Conservation (phyloP, 1,140 invertebrate species). For the Mycetomoellerius zeteki region DNA sequence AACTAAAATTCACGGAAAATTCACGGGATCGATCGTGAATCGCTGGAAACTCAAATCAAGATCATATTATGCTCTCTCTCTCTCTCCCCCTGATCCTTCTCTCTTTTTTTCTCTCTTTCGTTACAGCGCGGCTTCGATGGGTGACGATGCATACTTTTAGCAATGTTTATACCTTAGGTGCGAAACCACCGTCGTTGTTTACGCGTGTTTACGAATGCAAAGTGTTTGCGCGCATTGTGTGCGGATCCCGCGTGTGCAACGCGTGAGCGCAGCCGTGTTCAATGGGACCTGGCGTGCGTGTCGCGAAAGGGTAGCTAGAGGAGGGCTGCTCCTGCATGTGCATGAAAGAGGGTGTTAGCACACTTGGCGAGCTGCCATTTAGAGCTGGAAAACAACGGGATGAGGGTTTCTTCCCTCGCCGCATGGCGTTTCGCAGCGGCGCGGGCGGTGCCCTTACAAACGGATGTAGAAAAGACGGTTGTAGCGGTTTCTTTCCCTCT, state of each 20-base stretch:
- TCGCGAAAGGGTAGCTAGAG: conserved; percentile 70
- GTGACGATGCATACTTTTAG: conserved; percentile 34
- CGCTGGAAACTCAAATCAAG: background rate
- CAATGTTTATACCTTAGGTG: conserved; percentile 79
- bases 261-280: conserved; percentile 80
- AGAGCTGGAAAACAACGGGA: conserved; percentile 78
- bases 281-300: conserved; percentile 82
- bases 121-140: background rate
- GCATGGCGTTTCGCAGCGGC: conserved; percentile 50
- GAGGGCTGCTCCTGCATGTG: conserved; percentile 78
- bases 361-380: conserved; percentile 86
- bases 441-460: conserved; percentile 61
- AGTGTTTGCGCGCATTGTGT: conserved; percentile 86
- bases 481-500: conserved; percentile 72
- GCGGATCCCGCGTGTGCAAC: conserved; percentile 78
- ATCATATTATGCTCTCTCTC: background rate
- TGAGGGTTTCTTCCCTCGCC: conserved; percentile 61
- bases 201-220: conserved; percentile 86
- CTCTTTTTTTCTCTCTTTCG: no score
- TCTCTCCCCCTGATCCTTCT: no score
- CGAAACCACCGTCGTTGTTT: conserved; percentile 85
- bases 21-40: background rate
- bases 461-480: conserved; percentile 78
- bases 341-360: conserved; percentile 82
- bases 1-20: background rate